A percentile compares a stretch with the other conserved stretches of the same genome.
These are phyloP conservation scores for Noctua pronuba DNA, from an alignment of 2,888 invertebrate species.

Conservation along the genomic window DNA sequence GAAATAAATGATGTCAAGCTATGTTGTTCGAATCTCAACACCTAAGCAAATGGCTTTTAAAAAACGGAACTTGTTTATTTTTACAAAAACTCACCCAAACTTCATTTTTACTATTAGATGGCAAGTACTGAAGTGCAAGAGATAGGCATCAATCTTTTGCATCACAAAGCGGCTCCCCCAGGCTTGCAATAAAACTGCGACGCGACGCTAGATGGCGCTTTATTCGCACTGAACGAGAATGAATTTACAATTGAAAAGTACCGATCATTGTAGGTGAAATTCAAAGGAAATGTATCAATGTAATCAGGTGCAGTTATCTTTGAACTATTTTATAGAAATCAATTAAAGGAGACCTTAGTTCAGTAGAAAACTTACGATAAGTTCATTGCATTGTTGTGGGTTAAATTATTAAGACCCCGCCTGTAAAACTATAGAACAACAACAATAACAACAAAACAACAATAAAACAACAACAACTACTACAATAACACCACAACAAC, in stretches of 20 bases:
- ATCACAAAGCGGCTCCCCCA: constrained; percentile 75
- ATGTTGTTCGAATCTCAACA: not conserved
- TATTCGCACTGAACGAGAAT: constrained; percentile 39
- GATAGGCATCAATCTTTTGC: constrained; percentile 83
- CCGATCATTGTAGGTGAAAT: constrained; percentile 11
- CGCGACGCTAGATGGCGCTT: constrained; percentile 58
- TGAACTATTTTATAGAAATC: not conserved
- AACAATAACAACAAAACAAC: no score
- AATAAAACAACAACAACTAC: no score
- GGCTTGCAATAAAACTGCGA: constrained; percentile 74
- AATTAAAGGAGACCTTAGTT: not conserved
- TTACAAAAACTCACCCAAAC: constrained; percentile 12
- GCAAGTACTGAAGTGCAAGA: constrained; percentile 66
- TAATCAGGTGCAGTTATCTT: not conserved
- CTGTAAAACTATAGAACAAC: not conserved
- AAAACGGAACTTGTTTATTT: not conserved
- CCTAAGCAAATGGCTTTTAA: not conserved
- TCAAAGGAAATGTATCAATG: constrained; percentile 5
- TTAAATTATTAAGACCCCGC: not conserved
- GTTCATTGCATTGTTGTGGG: not conserved
- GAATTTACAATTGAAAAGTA: constrained; percentile 51
- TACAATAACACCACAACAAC: no score
- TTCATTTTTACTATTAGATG: constrained; percentile 18
- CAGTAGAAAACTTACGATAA: not conserved
- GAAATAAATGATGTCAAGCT: not conserved